Base-by-base conservation (phyloP, 2,888 invertebrate genomes). In the Apeira syringaria region DNA sequence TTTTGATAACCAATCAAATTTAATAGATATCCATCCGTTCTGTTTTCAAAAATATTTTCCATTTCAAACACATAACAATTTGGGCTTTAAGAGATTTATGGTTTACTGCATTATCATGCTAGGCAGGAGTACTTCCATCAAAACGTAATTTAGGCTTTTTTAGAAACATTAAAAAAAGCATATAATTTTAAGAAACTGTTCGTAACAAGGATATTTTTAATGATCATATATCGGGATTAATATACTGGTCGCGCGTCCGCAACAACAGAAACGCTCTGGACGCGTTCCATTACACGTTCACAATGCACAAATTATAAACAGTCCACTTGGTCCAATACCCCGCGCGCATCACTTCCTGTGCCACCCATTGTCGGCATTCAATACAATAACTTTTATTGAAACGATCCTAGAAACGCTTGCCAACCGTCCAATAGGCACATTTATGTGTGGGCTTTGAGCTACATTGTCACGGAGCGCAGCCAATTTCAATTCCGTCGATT, bases 231-330 rank as follows among this genome's bases (percentile, higher is more conserved):
- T 17, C 6, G 5, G 2, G 20, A 20, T 20, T 20, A 20, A 7
- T 20, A 7, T 5, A 20, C 65, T 68, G 68, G 64, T 66, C 70
- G 66, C 66, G 63, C 62, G 38, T 11, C 33, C 15, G 33, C 29
- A 44, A 81, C 85, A 87, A 87, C 77, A 27, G 73, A 61, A 53
- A 60, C 61, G 53, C 62, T 59, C 63, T 69, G 75, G 77, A 71
- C 82, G 80, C 82, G 80, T 78, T 80, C 76, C 76, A 76, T 80
- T 79, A 75, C 69, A 58, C 58, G 63, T 50, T 61, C 69, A 88
- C 87, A 89, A 88, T 85, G 77, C 68, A 82, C 87, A 84, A 87
- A 89, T 89, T 88, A 88, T 89, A 87, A 87, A 87, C 89, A 89
- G 84, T 82, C 80, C 86, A 87, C 87, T 88, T 85, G 85, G 81